Conservation (phyloP, 2,797 vertebrate genomes). For the Schizopygopsis pylzovi region DNA sequence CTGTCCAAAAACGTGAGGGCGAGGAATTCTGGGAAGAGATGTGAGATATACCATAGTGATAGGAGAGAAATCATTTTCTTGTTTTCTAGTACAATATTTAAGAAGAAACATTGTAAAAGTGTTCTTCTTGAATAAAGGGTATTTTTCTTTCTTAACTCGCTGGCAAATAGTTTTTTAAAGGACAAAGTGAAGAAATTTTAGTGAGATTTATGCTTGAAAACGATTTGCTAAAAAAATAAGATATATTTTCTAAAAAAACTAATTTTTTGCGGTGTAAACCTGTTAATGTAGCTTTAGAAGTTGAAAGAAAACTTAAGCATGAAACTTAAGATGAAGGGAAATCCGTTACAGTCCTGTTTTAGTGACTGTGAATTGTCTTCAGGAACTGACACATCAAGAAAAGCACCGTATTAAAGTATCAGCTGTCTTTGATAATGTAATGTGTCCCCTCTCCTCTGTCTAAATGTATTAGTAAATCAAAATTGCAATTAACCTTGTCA, state of each 20-base stretch:
- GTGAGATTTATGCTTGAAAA: background rate
- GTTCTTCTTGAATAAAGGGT: background rate
- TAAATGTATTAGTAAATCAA: background rate
- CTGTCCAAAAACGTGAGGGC: background rate
- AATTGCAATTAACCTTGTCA: constrained; percentile 86
- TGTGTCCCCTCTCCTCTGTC: background rate
- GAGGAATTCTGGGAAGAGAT: constrained; percentile 37
- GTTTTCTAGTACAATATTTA: background rate
- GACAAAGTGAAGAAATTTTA: background rate
- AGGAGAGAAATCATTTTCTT: background rate
- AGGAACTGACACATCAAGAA: background rate
- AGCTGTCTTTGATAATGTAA: background rate
- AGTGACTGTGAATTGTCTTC: too few relatives aligned
- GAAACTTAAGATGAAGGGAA: background rate
- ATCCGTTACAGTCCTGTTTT: background rate
- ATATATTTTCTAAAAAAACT: background rate
- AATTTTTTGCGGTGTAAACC: background rate
- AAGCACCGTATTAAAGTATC: background rate
- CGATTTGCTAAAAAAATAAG: background rate
- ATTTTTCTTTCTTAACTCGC: background rate
- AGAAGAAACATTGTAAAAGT: background rate
- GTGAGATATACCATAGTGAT: background rate
- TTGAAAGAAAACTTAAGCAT: background rate
- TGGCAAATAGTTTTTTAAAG: background rate
- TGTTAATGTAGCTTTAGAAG: background rate